Evolutionary conservation across 1,140 invertebrate genomes (phyloP), one percentile per base, ranked within the genome.

Genomic region (Tetragnatha versicolor): DNA sequence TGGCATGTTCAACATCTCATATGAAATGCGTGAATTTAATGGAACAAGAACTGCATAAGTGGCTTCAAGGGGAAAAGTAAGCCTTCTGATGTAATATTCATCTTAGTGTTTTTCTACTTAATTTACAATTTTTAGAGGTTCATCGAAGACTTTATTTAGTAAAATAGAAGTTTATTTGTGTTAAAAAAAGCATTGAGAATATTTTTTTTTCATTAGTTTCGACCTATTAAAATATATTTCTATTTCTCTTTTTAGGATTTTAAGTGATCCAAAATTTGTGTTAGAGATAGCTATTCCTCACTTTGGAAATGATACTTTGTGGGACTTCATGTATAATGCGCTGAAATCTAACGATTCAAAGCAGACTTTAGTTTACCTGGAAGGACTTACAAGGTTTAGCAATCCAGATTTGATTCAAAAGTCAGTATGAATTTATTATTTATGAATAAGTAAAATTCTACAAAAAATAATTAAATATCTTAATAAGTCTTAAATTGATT

Each of bases 41-140:
- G 22, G 12, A 12, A 10, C 20, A 65, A 6, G 61, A 65, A 1
- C 20, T 65, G 37, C 61, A 65, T 6, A 27, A 27, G 17, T 65
- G 61, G 61, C 37, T 65, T 2, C 37, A 25, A 6, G 61, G 35
- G 7, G 35, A 45, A 10, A 65, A 65, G 61, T 65, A 25, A 63
- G 60, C 22, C n/a, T 3, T 22, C 0, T 0, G 27, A 7, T 42
- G 17, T 10, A 42, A 42, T n/a, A 42, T 42, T 42, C 17, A 42
- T 10, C 39, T 17, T 42, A 17, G 0, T 17, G 7, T 17, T 10
- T 42, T 42, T 42, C 17, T 10, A 42, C 17, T 42, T 42, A 10
- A 42, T 42, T 42, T 7, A 42, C n/a, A n/a, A n/a, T 10, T 42
- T 10, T 7, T 0, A 42, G 17, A 17, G 1, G 39, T 42, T 7